Evolutionary conservation across 2,797 vertebrate species (phyloP), one percentile per base, ranked within the genome.

Genomic region (Hyperoplus immaculatus): DNA sequence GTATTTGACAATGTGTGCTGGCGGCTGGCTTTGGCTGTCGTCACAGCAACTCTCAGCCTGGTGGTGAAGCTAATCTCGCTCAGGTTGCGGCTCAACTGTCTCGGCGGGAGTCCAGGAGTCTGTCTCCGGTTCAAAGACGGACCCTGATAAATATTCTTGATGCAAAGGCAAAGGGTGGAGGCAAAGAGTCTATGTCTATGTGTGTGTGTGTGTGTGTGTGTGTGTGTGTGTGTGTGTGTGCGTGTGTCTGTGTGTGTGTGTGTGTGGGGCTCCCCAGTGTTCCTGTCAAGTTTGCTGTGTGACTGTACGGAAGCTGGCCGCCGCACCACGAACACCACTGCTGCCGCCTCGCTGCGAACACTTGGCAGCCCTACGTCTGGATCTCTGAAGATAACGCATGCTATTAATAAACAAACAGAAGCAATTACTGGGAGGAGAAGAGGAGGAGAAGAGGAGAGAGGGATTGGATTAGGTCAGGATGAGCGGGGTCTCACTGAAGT

Each of bases 341-440:
- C 69, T 0, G 18, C 69, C 1, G 57, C 81, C 82, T 87, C 76
- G 41, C 93, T 89, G 90, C 60, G 83, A 90, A 93, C 85, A 90
- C 94, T 95, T 80, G 71, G 86, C 92, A 90, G 91, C 91, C 78
- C 78, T 47, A 72, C 47, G 90, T 93, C 95, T 96, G 95, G 95
- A 96, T 95, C 93, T 95, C 95, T 96, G 95, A 95, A 95, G 95
- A 96, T 96, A 96, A 94, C 90, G 55, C 61, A 45, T 76, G 91
- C 93, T 95, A 95, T 95, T 95, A 95, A 96, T 95, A 95, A 95
- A 95, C 95, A 95, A 94, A 94, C 94, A 92, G 92, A 90, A 87
- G 92, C 94, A 95, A 96, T 96, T 95, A 96, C 93, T 90, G 82
- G 88, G 90, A 91, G 89, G 38, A 16, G 38, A 15, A 42, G 56